phyloP scores from a whole-genome alignment of 2,113 vertebrate species.

The Aleadryas rufinucha region DNA sequence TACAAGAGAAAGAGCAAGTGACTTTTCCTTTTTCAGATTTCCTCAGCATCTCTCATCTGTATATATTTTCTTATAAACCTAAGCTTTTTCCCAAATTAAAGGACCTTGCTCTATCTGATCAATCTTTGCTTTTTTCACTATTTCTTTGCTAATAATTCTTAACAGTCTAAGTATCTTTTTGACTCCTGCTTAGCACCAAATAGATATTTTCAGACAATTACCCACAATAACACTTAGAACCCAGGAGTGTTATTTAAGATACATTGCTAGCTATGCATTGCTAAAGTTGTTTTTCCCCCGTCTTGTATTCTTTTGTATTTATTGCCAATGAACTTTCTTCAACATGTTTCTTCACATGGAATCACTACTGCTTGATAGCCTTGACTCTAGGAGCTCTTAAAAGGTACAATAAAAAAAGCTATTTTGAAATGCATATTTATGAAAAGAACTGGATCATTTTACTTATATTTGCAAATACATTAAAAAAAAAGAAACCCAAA shows the following conservation, averaged over 20 bases:
- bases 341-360: neutral
- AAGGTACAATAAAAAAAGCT: neutral
- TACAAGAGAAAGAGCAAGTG: neutral
- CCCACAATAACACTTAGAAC: neutral
- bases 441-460: neutral
- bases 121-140: neutral
- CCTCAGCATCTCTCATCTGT: neutral
- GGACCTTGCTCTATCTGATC: neutral
- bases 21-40: neutral
- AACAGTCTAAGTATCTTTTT: neutral
- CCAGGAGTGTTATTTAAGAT: neutral
- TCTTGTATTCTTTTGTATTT: neutral
- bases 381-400: neutral
- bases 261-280: neutral
- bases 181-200: neutral
- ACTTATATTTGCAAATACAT: neutral
- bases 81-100: neutral
- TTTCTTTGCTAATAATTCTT: neutral
- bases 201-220: neutral
- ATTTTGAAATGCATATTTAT: neutral
- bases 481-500: neutral
- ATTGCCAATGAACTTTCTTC: neutral
- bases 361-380: neutral
- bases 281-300: neutral
- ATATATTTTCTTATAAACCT: neutral